Conservation (phyloP, 2,113 vertebrate genomes). For the Recurvirostra avosetta region DNA sequence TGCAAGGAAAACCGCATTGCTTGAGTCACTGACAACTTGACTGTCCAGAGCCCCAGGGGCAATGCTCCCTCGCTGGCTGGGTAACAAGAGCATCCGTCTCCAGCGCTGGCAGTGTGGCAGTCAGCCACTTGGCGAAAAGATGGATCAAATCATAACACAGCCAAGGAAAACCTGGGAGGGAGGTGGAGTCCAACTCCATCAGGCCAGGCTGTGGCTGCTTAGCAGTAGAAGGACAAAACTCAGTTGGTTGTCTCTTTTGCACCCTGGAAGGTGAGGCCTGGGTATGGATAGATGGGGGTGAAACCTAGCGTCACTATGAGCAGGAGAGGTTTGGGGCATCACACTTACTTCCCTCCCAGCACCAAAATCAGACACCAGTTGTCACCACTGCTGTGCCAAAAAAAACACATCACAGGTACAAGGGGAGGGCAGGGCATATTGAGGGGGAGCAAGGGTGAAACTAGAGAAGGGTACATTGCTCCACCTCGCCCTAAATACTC, state of each 20-base stretch:
- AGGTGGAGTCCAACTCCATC: not conserved
- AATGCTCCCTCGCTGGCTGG: not conserved
- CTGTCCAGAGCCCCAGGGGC: not conserved
- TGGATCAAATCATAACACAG: not conserved
- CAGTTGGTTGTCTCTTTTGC: not conserved
- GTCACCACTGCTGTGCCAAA: not conserved
- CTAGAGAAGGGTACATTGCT: not conserved
- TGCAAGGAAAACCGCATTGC: not conserved
- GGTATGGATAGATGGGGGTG: not conserved
- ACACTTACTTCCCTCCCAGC: not conserved
- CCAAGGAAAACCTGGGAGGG: not conserved
- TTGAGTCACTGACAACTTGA: not conserved
- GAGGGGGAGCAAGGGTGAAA: not conserved
- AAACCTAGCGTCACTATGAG: not conserved
- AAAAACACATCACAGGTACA: not conserved
- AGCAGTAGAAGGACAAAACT: not conserved
- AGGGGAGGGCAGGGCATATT: not conserved
- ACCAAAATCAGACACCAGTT: not conserved
- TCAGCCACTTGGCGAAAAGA: not conserved
- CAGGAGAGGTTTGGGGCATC: not conserved
- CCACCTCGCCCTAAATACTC: not conserved
- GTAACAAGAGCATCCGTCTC: not conserved
- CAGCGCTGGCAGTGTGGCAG: not conserved
- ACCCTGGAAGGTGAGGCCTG: not conserved
- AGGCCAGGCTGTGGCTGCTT: not conserved